Evolutionary conservation across 2,797 vertebrate species (phyloP), one percentile per base, ranked within the genome.

Genomic region (Macroramphosus scolopax): DNA sequence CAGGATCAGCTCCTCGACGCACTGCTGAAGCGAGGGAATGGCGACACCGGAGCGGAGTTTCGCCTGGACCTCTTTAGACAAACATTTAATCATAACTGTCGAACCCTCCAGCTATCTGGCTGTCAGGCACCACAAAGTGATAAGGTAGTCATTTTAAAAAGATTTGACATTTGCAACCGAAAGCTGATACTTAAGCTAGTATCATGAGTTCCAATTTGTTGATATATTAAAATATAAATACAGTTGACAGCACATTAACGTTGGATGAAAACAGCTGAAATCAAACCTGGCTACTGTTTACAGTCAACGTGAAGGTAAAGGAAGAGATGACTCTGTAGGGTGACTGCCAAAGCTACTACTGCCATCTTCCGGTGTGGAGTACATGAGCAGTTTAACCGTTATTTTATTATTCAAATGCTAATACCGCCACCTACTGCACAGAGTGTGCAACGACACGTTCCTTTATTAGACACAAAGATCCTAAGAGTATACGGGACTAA

Each of bases 1-100:
- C 7, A 98, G 82, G 17, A 93, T 17, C 6, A 99, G 94, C 67
- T 98, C 96, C 76, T 99, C 97, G 1, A 95, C 88, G 37, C 95
- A 98, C 25, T 96, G 96, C 18, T 91, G 92, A 1, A 98, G 69
- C 0, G 94, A 95, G n/a, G 17, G 88, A 40, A 98, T 37, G 1
- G 93, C 78, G 30, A 98, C 82, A 28, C 94, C 95, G 24, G 96
- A 94, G 51, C 96, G 95, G 61, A 98, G 78, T 56, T 77, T 88
- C 39, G 87, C 84, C 72, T 83, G 92, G 10, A 97, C 89, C 14
- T 95, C 94, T 73, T 72, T 69, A 20, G 89, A 75, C 69, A 99
- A 84, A 70, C 77, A 52, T 63, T 80, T 93, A 71, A 98, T 97
- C 96, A 98, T 96, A 44, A 59, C 50, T 26, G 14, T n/a, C 3